Conservation (phyloP, 2,888 invertebrate species). For the Nasonovia ribisnigri region DNA sequence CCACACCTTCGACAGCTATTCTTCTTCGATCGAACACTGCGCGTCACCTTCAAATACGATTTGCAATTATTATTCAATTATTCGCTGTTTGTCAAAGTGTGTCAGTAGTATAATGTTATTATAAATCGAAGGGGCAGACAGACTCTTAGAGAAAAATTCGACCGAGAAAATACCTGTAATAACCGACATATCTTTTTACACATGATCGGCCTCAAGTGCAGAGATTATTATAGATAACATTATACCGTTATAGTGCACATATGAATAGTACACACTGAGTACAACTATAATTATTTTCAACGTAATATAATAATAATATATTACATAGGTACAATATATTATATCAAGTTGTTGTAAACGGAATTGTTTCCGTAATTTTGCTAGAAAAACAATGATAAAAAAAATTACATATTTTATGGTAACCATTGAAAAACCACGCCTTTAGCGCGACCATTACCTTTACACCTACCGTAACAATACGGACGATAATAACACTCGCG, state of each 20-base stretch:
- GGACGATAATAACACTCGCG: not conserved
- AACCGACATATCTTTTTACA: not conserved
- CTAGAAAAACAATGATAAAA: not conserved
- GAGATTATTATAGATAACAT: not conserved
- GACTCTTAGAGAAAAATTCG: not conserved
- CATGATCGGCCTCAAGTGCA: not conserved
- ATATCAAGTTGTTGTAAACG: not conserved
- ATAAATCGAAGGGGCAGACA: not conserved
- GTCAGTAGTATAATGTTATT: not conserved
- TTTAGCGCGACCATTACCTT: not conserved
- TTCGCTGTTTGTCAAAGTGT: slow-evolving; percentile 21
- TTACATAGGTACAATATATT: not conserved
- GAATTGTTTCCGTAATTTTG: not conserved
- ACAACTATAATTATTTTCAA: not conserved
- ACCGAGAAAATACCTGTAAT: slow-evolving; percentile 21
- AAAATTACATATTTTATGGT: not conserved
- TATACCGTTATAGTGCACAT: not conserved
- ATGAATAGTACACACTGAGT: too few species aligned
- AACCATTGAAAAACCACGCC: not conserved
- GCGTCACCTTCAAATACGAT: slow-evolving; percentile 25
- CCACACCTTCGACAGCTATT: slow-evolving; percentile 6
- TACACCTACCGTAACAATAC: not conserved
- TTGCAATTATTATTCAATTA: not conserved
- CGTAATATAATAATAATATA: not conserved
- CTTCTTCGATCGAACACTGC: slow-evolving; percentile 15